Conservation (phyloP, 2,797 vertebrate genomes). For the Rhadinocentrus ornatus region DNA sequence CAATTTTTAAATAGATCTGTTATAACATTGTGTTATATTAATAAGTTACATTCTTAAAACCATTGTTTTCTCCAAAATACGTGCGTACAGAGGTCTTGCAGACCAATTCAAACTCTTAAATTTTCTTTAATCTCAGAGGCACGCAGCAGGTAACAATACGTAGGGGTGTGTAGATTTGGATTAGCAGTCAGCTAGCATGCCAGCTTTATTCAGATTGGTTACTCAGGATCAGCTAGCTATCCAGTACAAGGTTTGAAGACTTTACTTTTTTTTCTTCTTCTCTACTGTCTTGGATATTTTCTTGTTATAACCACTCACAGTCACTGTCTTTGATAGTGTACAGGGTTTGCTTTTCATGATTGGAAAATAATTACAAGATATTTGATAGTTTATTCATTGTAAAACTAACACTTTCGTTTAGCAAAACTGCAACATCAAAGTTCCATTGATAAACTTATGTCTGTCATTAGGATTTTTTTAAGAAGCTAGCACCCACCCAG, state of each 20-base stretch:
- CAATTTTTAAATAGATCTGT: neutral
- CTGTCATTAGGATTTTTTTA: neutral
- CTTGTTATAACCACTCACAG: neutral
- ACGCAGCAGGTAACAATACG: conserved; percentile 49
- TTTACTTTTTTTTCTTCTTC: neutral
- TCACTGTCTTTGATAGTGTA: neutral
- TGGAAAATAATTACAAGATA: neutral
- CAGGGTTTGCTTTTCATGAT: neutral
- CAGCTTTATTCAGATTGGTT: conserved; percentile 39
- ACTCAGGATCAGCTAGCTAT: conserved; percentile 15
- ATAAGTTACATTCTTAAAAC: neutral
- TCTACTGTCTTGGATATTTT: neutral
- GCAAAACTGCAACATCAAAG: neutral
- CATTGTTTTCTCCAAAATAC: neutral
- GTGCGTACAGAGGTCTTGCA: conserved; percentile 17
- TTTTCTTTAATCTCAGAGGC: conserved; percentile 53
- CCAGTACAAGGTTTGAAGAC: neutral
- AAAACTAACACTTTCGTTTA: neutral
- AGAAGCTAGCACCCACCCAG: neutral
- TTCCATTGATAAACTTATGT: neutral
- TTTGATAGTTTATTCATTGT: neutral
- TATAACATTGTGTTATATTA: neutral
- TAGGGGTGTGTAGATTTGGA: conserved; percentile 49
- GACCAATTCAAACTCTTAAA: conserved; percentile 42
- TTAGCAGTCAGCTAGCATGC: conserved; percentile 46